Percentiles rank a stretch among this genome's conserved stretches.
Evolutionary conservation across 37 sponge, comb jelly and placozoan genomes (phyloP).

Genomic region (Axinella damicornis): DNA sequence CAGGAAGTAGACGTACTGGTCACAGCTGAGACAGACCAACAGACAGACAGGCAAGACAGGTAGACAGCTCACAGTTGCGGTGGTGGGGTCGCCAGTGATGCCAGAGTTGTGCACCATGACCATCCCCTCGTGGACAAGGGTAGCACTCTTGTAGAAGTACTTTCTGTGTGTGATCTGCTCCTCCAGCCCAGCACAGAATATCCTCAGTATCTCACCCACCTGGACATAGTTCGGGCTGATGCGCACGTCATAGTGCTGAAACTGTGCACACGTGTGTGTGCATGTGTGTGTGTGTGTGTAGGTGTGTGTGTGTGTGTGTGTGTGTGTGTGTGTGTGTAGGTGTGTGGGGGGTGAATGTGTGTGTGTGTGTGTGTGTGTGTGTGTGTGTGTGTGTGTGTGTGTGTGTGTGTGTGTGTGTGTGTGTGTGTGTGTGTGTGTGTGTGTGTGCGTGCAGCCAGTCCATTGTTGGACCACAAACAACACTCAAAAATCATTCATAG

Average conservation of each 20-base stretch:
- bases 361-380: not conserved
- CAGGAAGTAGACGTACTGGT: too few relatives aligned
- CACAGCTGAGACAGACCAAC: too few relatives aligned
- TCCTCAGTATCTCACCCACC: constrained; percentile 72
- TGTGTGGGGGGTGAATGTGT: too few relatives aligned
- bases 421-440: too few relatives aligned
- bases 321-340: too few relatives aligned
- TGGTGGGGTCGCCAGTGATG: constrained; percentile 78
- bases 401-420: constrained; percentile 3
- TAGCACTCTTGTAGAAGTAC: constrained; percentile 83
- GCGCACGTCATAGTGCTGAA: constrained; percentile 6
- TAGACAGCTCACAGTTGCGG: constrained; percentile 50
- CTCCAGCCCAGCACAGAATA: constrained; percentile 70
- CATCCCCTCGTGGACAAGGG: constrained; percentile 82
- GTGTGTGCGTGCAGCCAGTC: too few relatives aligned
- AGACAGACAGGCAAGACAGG: too few relatives aligned
- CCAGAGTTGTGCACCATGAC: constrained; percentile 66
- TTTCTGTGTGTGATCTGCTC: constrained; percentile 75
- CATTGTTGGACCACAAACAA: too few relatives aligned
- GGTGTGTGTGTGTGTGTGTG: not conserved
- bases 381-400: not conserved
- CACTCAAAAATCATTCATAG: too few relatives aligned
- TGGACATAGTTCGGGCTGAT: constrained; percentile 76
- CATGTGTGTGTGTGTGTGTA: not conserved
- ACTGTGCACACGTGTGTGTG: not conserved